phyloP scores from a whole-genome alignment of 2,113 vertebrate species.

The Nicator chloris region DNA sequence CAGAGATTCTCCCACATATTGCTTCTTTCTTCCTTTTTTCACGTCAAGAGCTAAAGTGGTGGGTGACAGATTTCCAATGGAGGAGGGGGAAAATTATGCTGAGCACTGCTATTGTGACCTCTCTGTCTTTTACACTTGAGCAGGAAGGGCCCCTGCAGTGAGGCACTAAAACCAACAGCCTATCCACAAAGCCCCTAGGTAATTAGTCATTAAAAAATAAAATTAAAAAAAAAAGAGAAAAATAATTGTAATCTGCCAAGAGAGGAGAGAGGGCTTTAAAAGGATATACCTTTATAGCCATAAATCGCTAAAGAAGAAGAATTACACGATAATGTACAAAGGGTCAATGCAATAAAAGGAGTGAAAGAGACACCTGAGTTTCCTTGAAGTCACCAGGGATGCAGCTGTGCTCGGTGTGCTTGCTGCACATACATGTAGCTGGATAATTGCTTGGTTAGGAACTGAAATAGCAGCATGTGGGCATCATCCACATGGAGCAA shows the following conservation, averaged over 20 bases:
- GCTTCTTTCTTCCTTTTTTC: background rate
- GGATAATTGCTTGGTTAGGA: background rate
- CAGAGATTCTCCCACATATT: background rate
- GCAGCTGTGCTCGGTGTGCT: background rate
- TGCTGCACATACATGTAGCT: background rate
- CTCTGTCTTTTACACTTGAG: background rate
- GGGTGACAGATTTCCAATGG: background rate
- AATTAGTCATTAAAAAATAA: slow-evolving; percentile 11
- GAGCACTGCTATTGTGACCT: background rate
- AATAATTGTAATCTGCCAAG: background rate
- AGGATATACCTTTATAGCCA: slow-evolving; percentile 2
- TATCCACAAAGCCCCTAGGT: background rate
- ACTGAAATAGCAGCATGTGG: slow-evolving; percentile 13
- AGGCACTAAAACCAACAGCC: background rate
- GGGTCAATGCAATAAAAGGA: slow-evolving; percentile 3
- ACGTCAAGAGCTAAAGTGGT: background rate
- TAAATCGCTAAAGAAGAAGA: background rate
- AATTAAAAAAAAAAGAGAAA: background rate
- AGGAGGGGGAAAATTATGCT: background rate
- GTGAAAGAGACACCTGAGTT: background rate
- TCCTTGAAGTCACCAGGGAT: background rate
- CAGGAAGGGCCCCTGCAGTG: background rate
- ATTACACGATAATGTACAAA: background rate
- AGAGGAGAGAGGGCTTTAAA: slow-evolving; percentile 22
- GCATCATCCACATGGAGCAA: slow-evolving; percentile 8